Conservation (phyloP, 2,797 vertebrate species). For the Perodicticus potto region DNA sequence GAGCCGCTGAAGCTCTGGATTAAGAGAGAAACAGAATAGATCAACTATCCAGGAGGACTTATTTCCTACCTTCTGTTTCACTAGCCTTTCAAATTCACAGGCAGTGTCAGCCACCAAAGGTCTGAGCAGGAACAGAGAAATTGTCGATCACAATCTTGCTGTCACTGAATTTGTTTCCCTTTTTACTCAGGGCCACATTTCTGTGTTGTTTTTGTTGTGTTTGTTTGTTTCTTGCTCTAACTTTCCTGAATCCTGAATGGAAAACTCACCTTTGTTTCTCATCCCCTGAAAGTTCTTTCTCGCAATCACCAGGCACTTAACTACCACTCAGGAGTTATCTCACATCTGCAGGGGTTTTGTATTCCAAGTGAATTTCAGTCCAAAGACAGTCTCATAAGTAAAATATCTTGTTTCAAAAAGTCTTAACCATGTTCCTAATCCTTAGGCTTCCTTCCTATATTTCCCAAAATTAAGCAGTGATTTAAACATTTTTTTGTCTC, state of each 20-base stretch:
- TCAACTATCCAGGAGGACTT: background rate
- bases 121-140: background rate
- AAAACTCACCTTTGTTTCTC: slow-evolving; percentile 8
- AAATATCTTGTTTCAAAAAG: slow-evolving; percentile 61
- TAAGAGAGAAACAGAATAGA: background rate
- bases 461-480: slow-evolving; percentile 62
- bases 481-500: slow-evolving; percentile 66
- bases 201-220: background rate
- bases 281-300: background rate
- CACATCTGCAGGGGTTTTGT: background rate
- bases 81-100: background rate
- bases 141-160: background rate
- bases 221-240: background rate
- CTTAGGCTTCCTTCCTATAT: slow-evolving; percentile 6
- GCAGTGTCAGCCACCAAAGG: rapidly evolving
- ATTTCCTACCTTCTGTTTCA: background rate
- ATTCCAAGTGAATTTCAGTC: background rate
- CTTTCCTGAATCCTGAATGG: background rate
- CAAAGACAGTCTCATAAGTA: background rate
- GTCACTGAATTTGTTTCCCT: background rate
- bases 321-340: background rate
- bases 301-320: background rate
- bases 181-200: background rate
- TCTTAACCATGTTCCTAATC: slow-evolving; percentile 28
- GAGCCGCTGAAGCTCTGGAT: background rate